phyloP scores from a whole-genome alignment of 2,888 invertebrate species.

The Clostera curtula region DNA sequence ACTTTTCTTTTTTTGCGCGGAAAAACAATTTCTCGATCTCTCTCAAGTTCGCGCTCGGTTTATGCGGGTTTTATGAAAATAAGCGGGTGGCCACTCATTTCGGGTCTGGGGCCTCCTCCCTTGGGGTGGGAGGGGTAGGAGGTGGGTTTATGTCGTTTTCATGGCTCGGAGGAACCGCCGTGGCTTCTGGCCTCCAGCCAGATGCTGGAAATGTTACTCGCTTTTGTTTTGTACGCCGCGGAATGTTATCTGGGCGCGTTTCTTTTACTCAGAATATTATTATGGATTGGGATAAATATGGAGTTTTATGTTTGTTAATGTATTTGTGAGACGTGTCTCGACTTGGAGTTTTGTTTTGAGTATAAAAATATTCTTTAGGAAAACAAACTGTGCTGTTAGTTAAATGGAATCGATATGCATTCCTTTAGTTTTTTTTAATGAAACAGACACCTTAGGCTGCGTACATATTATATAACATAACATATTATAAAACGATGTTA shows the following conservation, averaged over 20 bases:
- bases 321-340: constrained; percentile 4
- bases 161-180: constrained; percentile 47
- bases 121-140: constrained; percentile 25
- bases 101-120: constrained; percentile 38
- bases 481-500: too few species aligned
- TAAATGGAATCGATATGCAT: too few species aligned
- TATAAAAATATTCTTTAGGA: too few species aligned
- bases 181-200: constrained; percentile 59
- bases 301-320: constrained; percentile 13
- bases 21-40: constrained; percentile 53
- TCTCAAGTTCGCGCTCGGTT: constrained; percentile 47
- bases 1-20: constrained; percentile 31
- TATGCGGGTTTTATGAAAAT: constrained; percentile 70
- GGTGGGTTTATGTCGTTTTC: constrained; percentile 63
- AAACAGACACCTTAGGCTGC: too few species aligned
- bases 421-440: too few species aligned
- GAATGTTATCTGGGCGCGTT: constrained; percentile 33
- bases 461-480: too few species aligned
- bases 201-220: constrained; percentile 41
- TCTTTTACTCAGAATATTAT: constrained; percentile 31
- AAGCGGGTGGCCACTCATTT: constrained; percentile 71
- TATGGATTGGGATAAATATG: constrained; percentile 22
- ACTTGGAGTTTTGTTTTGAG: too few species aligned
- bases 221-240: constrained; percentile 47
- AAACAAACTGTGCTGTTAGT: too few species aligned